phyloP scores from a whole-genome alignment of 92 coral and sea anemone species.

The Epizoanthus illoricatus region DNA sequence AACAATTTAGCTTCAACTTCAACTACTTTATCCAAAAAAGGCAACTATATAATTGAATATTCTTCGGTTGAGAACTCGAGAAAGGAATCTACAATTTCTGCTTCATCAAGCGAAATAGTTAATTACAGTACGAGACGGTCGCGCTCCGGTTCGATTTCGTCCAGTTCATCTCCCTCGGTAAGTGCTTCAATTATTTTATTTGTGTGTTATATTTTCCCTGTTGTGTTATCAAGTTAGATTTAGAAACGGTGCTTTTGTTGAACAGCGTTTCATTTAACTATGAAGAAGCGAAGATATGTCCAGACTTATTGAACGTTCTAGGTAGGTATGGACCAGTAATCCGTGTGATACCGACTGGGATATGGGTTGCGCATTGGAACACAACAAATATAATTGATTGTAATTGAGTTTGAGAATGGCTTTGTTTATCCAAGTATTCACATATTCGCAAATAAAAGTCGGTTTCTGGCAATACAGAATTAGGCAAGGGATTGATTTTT shows the following conservation, averaged over 20 bases:
- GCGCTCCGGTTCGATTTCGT: conserved; percentile 2
- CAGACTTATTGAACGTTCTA: too few species aligned
- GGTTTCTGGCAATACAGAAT: too few species aligned
- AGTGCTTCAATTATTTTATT: not conserved
- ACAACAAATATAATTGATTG: too few species aligned
- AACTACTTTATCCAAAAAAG: conserved; percentile 14
- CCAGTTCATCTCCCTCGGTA: conserved; percentile 5
- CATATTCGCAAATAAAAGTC: too few species aligned
- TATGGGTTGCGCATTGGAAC: too few species aligned
- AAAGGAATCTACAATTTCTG: conserved; percentile 8
- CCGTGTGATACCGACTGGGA: too few species aligned
- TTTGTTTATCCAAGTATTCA: too few species aligned
- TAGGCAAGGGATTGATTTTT: too few species aligned
- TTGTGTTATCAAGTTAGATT: not conserved
- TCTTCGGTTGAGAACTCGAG: not conserved
- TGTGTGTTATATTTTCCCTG: not conserved
- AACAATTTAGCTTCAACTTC: conserved; percentile 11
- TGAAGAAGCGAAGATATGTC: not conserved
- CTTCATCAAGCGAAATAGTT: not conserved
- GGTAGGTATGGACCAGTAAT: too few species aligned
- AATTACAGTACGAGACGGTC: not conserved
- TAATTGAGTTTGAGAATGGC: too few species aligned
- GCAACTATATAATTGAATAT: not conserved
- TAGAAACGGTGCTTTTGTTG: not conserved
- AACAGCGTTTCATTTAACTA: not conserved